Evolutionary conservation across 2,888 invertebrate species (phyloP), one percentile per base, ranked within the genome.

Genomic region (Cosmia trapezina): DNA sequence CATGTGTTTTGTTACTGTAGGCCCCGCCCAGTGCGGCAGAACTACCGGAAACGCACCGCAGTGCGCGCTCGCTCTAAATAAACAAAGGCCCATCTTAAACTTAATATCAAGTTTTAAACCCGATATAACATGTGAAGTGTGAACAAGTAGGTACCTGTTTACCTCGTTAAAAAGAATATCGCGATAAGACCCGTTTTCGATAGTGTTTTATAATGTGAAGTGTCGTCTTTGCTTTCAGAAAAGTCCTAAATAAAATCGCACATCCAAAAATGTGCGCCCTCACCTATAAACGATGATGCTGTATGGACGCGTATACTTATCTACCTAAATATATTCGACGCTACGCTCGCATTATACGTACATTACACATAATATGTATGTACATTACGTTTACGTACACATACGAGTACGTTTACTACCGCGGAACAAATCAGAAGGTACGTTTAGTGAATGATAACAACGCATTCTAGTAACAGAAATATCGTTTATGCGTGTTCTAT

Each of bases 341-440:
- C 70, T 61, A 70, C 37, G 37, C 37, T 37, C 80, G 59, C 53
- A n/a, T n/a, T 61, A 37, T 54, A 64, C 80, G 60, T 70, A 73
- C 65, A 61, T 73, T 78, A 81, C 45, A 66, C 61, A 65, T 57
- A 37, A 33, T 47, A 63, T 62, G 17, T n/a, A n/a, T n/a, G n/a
- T n/a, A n/a, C n/a, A n/a, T n/a, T n/a, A n/a, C n/a, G n/a, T n/a
- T 17, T 17, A 22, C 17, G 14, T 14, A 33, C 63, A 56, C 43
- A 54, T 28, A 56, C 3, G 37, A 37, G 37, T 37, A 37, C 47
- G 14, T 47, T 56, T 37, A n/a, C 2, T 49, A 19, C 43, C 11
- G 41, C 9, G 0, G 0, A n/a, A 43, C 2, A 62, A 37, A 17
- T n/a, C 80, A 80, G 61, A 73, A 75, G 80, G 43, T 47, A 5